Conservation (phyloP, 1,140 invertebrate species). For the Paracyclopina nana region DNA sequence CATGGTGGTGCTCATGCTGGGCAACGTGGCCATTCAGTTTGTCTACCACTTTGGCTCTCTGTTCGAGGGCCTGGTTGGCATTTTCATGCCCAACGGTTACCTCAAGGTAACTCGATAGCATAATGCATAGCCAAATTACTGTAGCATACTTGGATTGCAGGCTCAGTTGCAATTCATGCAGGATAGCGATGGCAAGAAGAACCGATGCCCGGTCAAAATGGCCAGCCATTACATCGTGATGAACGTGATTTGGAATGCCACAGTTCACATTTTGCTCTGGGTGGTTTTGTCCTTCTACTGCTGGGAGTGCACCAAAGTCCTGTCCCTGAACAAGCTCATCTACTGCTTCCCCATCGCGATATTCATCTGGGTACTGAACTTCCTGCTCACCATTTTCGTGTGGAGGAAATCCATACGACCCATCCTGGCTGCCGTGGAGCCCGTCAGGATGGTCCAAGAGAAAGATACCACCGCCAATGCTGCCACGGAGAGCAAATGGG, state of each 20-base stretch:
- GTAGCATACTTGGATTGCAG: too few species aligned
- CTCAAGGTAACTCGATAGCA: too few species aligned
- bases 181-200: too few species aligned
- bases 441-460: too few species aligned
- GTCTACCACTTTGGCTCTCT: neutral
- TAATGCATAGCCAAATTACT: too few species aligned
- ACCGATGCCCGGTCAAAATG: too few species aligned
- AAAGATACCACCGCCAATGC: too few species aligned
- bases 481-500: too few species aligned
- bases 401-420: neutral
- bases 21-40: slow-evolving; percentile 1
- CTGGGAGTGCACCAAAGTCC: slow-evolving; percentile 2
- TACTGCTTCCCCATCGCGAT: neutral
- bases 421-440: too few species aligned
- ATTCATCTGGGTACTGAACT: neutral
- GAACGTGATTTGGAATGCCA: neutral
- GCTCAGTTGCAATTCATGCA: too few species aligned
- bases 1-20: neutral
- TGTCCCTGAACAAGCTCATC: neutral
- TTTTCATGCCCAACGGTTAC: neutral
- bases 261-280: neutral
- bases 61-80: neutral
- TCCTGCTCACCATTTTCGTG: neutral
- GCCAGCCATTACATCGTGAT: neutral
- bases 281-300: neutral